phyloP scores from a whole-genome alignment of 2,113 vertebrate genomes.

The Mustela nigripes region DNA sequence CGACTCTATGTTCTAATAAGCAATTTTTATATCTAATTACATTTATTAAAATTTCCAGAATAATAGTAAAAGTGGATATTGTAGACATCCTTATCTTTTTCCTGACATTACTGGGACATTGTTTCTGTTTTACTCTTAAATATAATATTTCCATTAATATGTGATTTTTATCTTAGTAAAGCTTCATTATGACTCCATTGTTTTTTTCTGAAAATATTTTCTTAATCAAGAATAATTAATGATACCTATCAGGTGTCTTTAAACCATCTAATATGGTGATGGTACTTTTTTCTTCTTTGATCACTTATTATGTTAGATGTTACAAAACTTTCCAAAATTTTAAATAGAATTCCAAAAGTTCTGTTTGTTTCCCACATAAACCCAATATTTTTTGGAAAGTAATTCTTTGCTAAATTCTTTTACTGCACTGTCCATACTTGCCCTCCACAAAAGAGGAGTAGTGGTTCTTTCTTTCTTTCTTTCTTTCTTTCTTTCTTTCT shows the following conservation, averaged over 20 bases:
- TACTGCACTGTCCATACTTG: neutral
- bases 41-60: neutral
- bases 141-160: neutral
- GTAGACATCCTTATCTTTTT: neutral
- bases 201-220: neutral
- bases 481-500: neutral
- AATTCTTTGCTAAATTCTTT: neutral
- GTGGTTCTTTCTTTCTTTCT: neutral
- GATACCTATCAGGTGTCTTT: neutral
- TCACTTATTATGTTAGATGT: neutral
- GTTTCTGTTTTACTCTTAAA: neutral
- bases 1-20: neutral
- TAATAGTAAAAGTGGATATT: neutral
- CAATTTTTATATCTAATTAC: neutral
- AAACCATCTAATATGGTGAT: neutral
- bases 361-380: neutral
- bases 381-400: neutral
- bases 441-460: neutral
- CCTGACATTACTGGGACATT: neutral
- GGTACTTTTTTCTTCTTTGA: neutral
- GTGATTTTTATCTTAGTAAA: neutral
- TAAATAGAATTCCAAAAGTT: neutral
- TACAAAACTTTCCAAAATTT: neutral
- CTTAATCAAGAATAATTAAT: neutral
- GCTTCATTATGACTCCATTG: neutral